phyloP scores from a whole-genome alignment of 2,113 vertebrate species.

The Centropus bengalensis region DNA sequence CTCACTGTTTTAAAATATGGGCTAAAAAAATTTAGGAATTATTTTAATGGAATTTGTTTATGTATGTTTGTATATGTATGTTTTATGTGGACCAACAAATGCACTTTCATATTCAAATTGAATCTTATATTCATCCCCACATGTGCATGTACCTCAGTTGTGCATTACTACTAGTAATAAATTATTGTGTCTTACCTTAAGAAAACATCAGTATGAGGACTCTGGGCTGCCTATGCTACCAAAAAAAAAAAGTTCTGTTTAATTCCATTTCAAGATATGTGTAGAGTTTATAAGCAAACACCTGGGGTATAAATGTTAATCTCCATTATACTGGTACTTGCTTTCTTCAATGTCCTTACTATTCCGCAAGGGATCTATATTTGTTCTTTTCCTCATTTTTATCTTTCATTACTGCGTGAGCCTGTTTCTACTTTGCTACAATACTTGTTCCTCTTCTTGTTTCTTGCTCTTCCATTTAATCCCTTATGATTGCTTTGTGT shows the following conservation, averaged over 20 bases:
- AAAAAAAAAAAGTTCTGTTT: neutral
- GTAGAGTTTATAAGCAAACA: neutral
- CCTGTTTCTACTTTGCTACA: neutral
- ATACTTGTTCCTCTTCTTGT: neutral
- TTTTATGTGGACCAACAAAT: neutral
- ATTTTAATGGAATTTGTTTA: constrained; percentile 8
- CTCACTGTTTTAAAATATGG: neutral
- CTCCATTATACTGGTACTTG: neutral
- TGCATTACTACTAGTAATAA: neutral
- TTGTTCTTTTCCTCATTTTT: neutral
- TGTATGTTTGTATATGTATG: neutral
- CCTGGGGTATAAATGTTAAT: neutral
- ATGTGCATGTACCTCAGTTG: neutral
- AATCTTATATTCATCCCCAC: neutral
- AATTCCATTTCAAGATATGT: neutral
- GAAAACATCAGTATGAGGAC: neutral
- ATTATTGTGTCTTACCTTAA: neutral
- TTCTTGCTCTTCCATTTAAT: neutral
- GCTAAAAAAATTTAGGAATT: neutral
- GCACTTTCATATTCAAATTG: neutral
- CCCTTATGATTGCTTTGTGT: neutral
- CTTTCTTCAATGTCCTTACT: neutral
- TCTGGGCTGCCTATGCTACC: neutral
- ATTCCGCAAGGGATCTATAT: neutral
- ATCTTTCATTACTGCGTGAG: neutral